Evolutionary conservation across 2,888 invertebrate genomes (phyloP).

Genomic region (Troilus luridus): DNA sequence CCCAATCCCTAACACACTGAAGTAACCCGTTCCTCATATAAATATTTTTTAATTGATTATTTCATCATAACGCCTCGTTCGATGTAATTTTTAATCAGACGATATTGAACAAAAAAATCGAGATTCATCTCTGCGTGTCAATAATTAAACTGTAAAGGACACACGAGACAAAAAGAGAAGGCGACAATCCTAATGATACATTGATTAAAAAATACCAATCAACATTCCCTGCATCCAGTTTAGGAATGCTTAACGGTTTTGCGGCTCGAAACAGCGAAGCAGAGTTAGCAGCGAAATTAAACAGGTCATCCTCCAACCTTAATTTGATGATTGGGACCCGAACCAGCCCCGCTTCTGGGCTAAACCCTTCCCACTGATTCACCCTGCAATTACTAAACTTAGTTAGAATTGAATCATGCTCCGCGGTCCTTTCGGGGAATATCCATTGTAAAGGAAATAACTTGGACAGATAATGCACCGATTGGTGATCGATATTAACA

Average conservation of each 20-base stretch:
- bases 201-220: neutral
- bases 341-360: neutral
- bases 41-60: too few species aligned
- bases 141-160: neutral
- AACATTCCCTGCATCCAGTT: neutral
- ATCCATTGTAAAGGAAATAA: neutral
- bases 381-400: neutral
- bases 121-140: neutral
- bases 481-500: neutral
- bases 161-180: neutral
- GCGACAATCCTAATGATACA: neutral
- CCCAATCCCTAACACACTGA: too few species aligned
- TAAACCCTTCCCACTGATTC: neutral
- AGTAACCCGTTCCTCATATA: too few species aligned
- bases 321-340: slow-evolving; percentile 25
- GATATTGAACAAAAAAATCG: neutral
- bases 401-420: neutral
- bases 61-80: too few species aligned
- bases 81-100: neutral
- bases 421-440: neutral
- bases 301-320: slow-evolving; percentile 25
- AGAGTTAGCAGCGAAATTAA: slow-evolving; percentile 17
- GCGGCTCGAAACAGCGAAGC: slow-evolving; percentile 21
- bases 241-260: slow-evolving; percentile 10
- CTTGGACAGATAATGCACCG: neutral